Evolutionary conservation across 2,113 vertebrate species (phyloP).

Genomic region (Maccullochella peelii): DNA sequence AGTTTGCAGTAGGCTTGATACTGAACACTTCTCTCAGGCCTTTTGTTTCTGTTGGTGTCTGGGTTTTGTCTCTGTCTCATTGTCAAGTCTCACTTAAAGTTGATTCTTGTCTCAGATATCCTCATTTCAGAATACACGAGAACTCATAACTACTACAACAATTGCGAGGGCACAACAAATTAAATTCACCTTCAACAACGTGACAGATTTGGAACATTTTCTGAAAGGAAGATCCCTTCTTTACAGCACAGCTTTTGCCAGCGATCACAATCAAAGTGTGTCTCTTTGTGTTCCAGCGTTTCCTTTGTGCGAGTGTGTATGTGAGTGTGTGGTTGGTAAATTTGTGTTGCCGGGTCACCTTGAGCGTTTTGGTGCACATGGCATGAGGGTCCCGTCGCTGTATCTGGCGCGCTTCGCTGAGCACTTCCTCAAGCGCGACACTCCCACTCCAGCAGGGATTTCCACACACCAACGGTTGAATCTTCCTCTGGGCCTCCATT

Average conservation of each 20-base stretch:
- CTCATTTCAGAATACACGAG: conserved; percentile 52
- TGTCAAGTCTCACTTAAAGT: conserved; percentile 42
- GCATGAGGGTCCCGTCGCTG: conserved; percentile 71
- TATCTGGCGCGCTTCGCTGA: conserved; percentile 83
- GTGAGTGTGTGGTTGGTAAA: conserved; percentile 40
- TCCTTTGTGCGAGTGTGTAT: conserved; percentile 20
- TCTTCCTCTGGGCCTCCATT: conserved; percentile 80
- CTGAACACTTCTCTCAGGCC: conserved; percentile 37
- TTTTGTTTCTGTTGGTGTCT: conserved; percentile 61
- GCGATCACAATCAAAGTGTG: conserved; percentile 69
- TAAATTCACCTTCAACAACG: conserved; percentile 51
- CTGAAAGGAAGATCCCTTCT: conserved; percentile 60
- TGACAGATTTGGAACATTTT: conserved; percentile 53
- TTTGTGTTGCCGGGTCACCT: conserved; percentile 81
- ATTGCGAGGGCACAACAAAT: conserved; percentile 58
- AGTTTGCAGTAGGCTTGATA: conserved; percentile 53
- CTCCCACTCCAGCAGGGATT: conserved; percentile 84
- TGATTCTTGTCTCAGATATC: conserved; percentile 44
- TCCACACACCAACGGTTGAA: conserved; percentile 75
- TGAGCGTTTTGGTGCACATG: conserved; percentile 72
- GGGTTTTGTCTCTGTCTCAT: conserved; percentile 50
- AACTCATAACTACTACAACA: conserved; percentile 32
- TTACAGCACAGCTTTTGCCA: conserved; percentile 49
- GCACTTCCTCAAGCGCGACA: conserved; percentile 84
- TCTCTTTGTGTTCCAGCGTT: not conserved